phyloP scores from a whole-genome alignment of 1,140 invertebrate genomes.

The Musca domestica region DNA sequence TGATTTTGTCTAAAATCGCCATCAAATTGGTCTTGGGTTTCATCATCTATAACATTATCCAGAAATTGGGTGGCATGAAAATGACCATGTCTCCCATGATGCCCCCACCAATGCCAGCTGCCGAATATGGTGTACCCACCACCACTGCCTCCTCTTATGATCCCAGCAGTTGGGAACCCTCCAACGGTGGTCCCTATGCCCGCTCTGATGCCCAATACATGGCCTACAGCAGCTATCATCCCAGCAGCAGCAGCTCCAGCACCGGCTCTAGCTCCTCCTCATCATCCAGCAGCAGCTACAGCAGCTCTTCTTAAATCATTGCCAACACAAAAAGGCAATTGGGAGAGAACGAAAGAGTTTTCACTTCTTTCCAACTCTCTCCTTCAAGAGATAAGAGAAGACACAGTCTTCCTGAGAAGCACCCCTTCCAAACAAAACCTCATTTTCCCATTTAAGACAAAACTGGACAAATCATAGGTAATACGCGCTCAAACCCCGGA shows the following conservation, averaged over 20 bases:
- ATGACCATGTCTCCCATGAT: conserved; percentile 68
- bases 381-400: too few relatives aligned
- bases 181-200: conserved; percentile 68
- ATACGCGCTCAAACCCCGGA: too few relatives aligned
- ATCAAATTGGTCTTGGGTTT: conserved; percentile 76
- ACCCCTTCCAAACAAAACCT: too few relatives aligned
- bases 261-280: conserved; percentile 58
- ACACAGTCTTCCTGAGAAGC: too few relatives aligned
- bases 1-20: conserved; percentile 78
- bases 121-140: conserved; percentile 65
- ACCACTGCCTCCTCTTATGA: conserved; percentile 66
- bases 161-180: conserved; percentile 66
- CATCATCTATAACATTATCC: conserved; percentile 72
- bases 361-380: too few relatives aligned
- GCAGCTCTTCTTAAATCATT: conserved; percentile 41
- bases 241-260: conserved; percentile 60
- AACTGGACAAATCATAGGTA: too few relatives aligned
- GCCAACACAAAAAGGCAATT: too few relatives aligned
- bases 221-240: conserved; percentile 77
- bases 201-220: conserved; percentile 71
- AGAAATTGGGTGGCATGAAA: conserved; percentile 68
- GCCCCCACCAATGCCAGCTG: conserved; percentile 56
- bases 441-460: too few relatives aligned
- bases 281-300: conserved; percentile 51
- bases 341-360: too few relatives aligned